Evolutionary conservation across 1,140 invertebrate genomes (phyloP).

Genomic region (Lethocerus indicus): DNA sequence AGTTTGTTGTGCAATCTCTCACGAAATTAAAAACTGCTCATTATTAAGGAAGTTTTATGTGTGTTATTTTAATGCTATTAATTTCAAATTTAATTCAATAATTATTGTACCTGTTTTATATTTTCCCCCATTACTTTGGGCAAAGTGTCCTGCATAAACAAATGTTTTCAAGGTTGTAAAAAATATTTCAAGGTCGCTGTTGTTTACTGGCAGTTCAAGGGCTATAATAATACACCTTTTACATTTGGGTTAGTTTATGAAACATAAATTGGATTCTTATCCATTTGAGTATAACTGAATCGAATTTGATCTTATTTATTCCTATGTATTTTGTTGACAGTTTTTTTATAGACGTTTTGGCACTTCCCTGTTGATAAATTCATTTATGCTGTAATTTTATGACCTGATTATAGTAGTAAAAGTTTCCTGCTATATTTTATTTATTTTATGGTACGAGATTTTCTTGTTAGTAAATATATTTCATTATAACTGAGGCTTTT

Average conservation of each 20-base stretch:
- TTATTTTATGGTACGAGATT: too few species aligned
- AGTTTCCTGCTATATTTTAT: too few species aligned
- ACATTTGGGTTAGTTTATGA: background rate
- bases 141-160: background rate
- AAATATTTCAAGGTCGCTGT: slow-evolving; percentile 13
- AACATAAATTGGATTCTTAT: background rate
- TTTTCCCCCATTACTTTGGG: background rate
- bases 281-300: too few species aligned
- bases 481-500: too few species aligned
- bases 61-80: background rate
- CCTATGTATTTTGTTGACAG: background rate
- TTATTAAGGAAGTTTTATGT: background rate
- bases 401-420: too few species aligned
- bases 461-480: too few species aligned
- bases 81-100: background rate
- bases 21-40: background rate
- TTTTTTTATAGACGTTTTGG: background rate
- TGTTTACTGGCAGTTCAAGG: slow-evolving; percentile 17
- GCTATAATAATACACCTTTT: slow-evolving; percentile 6
- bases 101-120: background rate
- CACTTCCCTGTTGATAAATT: background rate
- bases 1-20: background rate
- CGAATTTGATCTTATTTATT: background rate
- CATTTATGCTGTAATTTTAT: background rate
- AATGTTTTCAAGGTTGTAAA: slow-evolving; percentile 7